Conservation (phyloP, 2,888 invertebrate genomes). For the Leptopilina syphax region DNA sequence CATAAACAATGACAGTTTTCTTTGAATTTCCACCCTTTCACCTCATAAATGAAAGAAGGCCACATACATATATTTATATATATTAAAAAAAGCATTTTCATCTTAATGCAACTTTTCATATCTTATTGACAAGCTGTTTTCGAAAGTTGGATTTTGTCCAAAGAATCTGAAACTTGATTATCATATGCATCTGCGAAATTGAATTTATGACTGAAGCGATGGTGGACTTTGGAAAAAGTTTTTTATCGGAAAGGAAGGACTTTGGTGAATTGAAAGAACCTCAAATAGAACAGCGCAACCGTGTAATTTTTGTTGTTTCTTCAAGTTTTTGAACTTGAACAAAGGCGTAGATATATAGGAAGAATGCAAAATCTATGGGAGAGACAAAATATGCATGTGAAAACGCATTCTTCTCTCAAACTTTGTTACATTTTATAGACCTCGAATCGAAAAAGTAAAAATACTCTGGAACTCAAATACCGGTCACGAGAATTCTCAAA, state of each 20-base stretch:
- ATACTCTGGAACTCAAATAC: not conserved
- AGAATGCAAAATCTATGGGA: constrained; percentile 12
- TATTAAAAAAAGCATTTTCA: not conserved
- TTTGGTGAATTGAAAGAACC: constrained; percentile 22
- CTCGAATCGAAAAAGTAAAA: not conserved
- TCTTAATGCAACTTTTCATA: constrained; percentile 2
- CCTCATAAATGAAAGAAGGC: no score
- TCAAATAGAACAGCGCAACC: not conserved
- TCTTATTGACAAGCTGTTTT: constrained; percentile 16
- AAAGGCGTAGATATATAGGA: constrained; percentile 11
- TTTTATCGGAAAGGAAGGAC: constrained; percentile 24
- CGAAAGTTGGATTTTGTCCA: constrained; percentile 22
- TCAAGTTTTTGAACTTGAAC: constrained; percentile 22
- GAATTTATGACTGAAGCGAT: constrained; percentile 34
- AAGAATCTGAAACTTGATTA: constrained; percentile 26
- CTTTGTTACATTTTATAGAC: constrained; percentile 25
- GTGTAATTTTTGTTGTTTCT: constrained; percentile 30
- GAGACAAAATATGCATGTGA: constrained; percentile 14
- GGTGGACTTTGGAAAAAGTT: constrained; percentile 34
- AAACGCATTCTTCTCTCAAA: constrained; percentile 28
- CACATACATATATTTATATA: not conserved
- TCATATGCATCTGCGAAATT: constrained; percentile 36
- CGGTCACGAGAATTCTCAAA: constrained; percentile 36
- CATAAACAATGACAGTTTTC: not conserved
- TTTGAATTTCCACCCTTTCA: no score